These are phyloP conservation scores for Drosophila subobscura DNA, from an alignment of 1,140 invertebrate species.

Conservation along the genomic window DNA sequence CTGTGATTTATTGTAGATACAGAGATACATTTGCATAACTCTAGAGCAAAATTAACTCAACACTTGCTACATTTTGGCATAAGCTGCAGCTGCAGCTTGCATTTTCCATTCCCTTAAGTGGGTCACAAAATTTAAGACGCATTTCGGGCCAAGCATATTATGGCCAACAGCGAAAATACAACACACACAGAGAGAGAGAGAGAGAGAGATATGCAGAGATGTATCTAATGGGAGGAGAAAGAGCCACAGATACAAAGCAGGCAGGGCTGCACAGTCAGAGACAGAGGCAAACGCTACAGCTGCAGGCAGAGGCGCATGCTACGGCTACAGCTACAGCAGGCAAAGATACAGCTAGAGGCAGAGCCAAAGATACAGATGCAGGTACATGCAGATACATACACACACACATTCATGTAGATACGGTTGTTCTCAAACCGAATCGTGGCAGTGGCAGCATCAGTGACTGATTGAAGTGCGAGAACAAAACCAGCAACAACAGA, in stretches of 20 bases:
- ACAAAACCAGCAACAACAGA: slow-evolving; percentile 27
- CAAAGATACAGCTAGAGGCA: slow-evolving; percentile 5
- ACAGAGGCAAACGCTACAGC: slow-evolving; percentile 23
- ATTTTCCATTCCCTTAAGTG: slow-evolving; percentile 24
- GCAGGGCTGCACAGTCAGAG: too few relatives aligned
- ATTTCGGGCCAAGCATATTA: slow-evolving; percentile 32
- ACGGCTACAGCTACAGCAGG: slow-evolving; percentile 3
- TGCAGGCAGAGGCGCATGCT: slow-evolving; percentile 44
- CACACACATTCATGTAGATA: slow-evolving; percentile 32
- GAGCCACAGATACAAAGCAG: too few relatives aligned
- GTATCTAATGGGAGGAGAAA: too few relatives aligned
- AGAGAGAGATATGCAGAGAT: neutral
- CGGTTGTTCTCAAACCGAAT: slow-evolving; percentile 39
- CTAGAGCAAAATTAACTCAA: slow-evolving; percentile 7
- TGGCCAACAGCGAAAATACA: slow-evolving; percentile 36
- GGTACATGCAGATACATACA: slow-evolving; percentile 11
- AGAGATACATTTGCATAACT: slow-evolving; percentile 58
- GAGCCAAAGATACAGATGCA: slow-evolving; percentile 1
- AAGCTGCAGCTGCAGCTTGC: neutral
- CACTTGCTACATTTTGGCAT: too few relatives aligned
- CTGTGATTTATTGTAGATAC: slow-evolving; percentile 17
- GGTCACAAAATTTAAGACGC: slow-evolving; percentile 48
- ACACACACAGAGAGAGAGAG: slow-evolving; percentile 2
- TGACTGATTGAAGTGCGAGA: slow-evolving; percentile 43
- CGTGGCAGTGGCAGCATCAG: slow-evolving; percentile 28